phyloP scores from a whole-genome alignment of 2,888 invertebrate species.

The Drosophila yooni region DNA sequence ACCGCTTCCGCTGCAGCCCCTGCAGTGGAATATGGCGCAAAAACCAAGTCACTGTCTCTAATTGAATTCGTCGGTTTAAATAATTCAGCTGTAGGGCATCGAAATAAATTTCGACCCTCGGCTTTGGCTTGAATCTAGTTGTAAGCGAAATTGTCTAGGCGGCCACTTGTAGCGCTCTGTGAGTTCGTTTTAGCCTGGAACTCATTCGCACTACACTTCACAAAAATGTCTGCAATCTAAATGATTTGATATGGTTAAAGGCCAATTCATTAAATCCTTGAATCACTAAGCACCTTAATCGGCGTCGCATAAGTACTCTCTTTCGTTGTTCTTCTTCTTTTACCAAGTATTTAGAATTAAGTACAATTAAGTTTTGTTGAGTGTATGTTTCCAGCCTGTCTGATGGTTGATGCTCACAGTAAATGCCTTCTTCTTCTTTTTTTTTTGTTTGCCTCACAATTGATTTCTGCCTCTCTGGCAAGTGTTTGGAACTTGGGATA shows the following conservation, averaged over 20 bases:
- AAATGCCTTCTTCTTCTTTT: slow-evolving; percentile 60
- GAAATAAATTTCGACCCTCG: slow-evolving; percentile 72
- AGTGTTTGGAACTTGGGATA: slow-evolving; percentile 64
- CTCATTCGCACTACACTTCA: slow-evolving; percentile 39
- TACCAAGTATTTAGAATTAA: not conserved
- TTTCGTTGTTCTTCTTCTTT: not conserved
- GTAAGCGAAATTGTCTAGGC: slow-evolving; percentile 56
- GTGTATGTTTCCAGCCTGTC: slow-evolving; percentile 32
- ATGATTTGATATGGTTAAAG: not conserved
- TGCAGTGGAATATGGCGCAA: slow-evolving; percentile 64
- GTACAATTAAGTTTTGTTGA: slow-evolving; percentile 7
- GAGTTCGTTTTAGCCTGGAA: slow-evolving; percentile 37
- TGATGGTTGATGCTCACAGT: slow-evolving; percentile 63
- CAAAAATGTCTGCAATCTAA: slow-evolving; percentile 2
- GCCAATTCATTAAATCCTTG: not conserved
- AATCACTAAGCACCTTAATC: not conserved
- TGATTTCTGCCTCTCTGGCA: slow-evolving; percentile 69
- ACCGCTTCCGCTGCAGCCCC: slow-evolving; percentile 7
- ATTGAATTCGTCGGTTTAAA: slow-evolving; percentile 85
- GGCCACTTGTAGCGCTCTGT: slow-evolving; percentile 49
- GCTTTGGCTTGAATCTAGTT: slow-evolving; percentile 46
- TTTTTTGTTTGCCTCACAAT: slow-evolving; percentile 54
- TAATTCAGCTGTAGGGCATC: slow-evolving; percentile 84
- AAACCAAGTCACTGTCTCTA: slow-evolving; percentile 83
- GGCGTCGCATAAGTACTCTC: not conserved